Evolutionary conservation across 2,113 vertebrate species (phyloP).

Genomic region (human): DNA sequence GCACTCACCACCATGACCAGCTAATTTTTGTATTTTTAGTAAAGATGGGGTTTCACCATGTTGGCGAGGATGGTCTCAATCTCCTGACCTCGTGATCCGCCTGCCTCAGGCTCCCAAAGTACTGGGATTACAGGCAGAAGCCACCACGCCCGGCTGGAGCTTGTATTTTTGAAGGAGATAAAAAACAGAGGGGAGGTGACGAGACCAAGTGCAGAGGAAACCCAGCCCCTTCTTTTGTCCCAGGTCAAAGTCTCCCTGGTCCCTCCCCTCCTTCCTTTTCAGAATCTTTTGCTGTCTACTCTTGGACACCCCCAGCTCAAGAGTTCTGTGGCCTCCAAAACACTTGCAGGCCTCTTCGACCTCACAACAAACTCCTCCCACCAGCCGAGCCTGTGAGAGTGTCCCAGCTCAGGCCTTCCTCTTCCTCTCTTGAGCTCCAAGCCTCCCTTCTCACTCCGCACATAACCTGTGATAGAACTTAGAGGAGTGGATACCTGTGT

Average conservation of each 20-base stretch:
- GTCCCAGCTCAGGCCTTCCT: not conserved
- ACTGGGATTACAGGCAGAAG: too few species aligned
- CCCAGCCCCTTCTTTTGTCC: not conserved
- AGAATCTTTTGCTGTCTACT: too few species aligned
- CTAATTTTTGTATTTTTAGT: too few species aligned
- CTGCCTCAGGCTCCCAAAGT: too few species aligned
- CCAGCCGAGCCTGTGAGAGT: rapidly evolving
- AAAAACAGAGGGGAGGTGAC: not conserved
- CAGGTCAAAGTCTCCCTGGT: not conserved
- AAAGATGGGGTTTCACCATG: too few species aligned
- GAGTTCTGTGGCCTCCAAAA: not conserved
- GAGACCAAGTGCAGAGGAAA: not conserved
- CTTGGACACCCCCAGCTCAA: not conserved
- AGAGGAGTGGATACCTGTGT: not conserved
- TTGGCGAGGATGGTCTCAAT: too few species aligned
- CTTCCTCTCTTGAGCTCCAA: not conserved
- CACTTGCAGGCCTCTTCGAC: not conserved
- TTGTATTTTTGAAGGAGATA: not conserved
- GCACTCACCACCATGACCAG: too few species aligned
- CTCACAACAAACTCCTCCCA: not conserved
- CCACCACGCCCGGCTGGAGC: rapidly evolving
- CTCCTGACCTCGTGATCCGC: too few species aligned
- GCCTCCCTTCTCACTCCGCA: not conserved
- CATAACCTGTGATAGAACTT: not conserved
- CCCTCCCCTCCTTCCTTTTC: not conserved